Conservation (phyloP, 1,140 invertebrate species). For the Pomacea maculata region DNA sequence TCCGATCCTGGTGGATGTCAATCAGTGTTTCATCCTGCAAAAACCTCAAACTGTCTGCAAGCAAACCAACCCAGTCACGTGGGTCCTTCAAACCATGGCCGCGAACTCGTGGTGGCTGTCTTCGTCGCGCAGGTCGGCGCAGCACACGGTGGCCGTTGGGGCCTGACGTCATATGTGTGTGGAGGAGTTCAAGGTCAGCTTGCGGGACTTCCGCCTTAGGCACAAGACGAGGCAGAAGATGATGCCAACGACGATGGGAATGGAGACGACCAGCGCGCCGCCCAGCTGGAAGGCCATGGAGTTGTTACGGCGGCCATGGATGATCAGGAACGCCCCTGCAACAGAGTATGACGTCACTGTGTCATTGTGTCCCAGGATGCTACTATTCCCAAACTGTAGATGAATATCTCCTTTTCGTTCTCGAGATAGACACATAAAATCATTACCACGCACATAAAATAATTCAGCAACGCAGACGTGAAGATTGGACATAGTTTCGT, state of each 20-base stretch:
- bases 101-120: no score
- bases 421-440: no score
- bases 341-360: background rate
- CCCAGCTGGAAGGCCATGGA: conserved; percentile 26
- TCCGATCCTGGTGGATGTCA: no score
- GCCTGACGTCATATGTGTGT: conserved; percentile 23
- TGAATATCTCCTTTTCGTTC: no score
- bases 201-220: conserved; percentile 16
- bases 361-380: background rate
- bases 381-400: no score
- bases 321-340: conserved; percentile 32
- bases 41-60: no score
- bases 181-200: conserved; percentile 15
- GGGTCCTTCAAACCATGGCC: no score
- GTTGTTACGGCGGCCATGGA: conserved; percentile 27
- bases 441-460: no score
- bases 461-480: no score
- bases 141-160: conserved; percentile 7
- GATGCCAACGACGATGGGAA: conserved; percentile 22
- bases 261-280: conserved; percentile 25
- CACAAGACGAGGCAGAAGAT: conserved; percentile 27
- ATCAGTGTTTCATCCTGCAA: no score
- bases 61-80: no score
- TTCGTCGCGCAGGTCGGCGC: conserved; percentile 8
- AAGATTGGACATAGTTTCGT: no score